Base-by-base conservation (phyloP, 1,140 invertebrate species). In the Pachyrhynchus sulphureomaculatus region DNA sequence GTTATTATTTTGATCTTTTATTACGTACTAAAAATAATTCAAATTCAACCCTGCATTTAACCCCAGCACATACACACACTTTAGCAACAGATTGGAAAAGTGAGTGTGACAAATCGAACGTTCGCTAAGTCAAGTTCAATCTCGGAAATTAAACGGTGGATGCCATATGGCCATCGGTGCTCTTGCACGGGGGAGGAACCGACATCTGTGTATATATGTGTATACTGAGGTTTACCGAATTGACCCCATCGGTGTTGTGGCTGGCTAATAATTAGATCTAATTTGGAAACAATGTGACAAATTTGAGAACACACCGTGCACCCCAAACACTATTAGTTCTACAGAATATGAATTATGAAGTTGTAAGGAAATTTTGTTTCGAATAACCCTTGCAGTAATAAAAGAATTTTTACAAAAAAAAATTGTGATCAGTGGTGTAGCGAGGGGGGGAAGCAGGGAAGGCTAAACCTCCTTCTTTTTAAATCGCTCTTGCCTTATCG, bases 41-140 rank as follows among this genome's bases (percentile, higher is more conserved):
- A 26, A 49, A 10, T 32, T 4, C 37, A 13, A 13, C 15, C 39
- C 52, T 55, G 56, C 9, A 2, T 15, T 41, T 59, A 59, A 59
- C 56, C 56, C 56, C 44, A 57, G 20, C 32, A 15, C 13, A 57
- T 13, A 5, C 15, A 51, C 56, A 5, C 15, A 51, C 56, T 59
- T 61, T 61, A 37, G 55, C 39, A 66, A 62, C 64, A 66, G 64
- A 66, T 62, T 62, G 64, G 64, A 62, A 66, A 62, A 66, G 53
- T 66, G 56, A 61, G 64, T 62, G 64, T 66, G 64, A 66, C 64
- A 66, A 66, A 66, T 66, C 59, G 64, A 66, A 66, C 59, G 54
- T 60, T 54, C 55, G 54, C 55, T 63, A 59, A 66, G 64, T 66
- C 64, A 66, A 66, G 64, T 66, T 56, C 42, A 59, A 63, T 65